Conservation (phyloP, 2,797 vertebrate species). For the Amniataba percoides region DNA sequence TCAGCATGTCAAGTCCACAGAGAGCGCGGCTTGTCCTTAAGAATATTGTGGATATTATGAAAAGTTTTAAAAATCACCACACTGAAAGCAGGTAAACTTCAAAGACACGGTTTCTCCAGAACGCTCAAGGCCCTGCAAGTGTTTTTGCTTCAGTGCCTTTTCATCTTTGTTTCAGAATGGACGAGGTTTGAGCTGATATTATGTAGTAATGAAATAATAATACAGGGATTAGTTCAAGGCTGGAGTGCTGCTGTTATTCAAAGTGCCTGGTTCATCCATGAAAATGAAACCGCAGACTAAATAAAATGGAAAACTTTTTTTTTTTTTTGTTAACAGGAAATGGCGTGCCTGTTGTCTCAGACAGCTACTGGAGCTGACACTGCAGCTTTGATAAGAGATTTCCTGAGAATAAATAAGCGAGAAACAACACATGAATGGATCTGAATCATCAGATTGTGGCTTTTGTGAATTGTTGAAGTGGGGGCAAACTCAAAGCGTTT, state of each 20-base stretch:
- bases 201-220: constrained; percentile 18
- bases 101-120: constrained; percentile 1
- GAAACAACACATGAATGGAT: not conserved
- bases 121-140: not conserved
- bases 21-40: not conserved
- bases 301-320: constrained; percentile 11
- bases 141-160: not conserved
- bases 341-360: not conserved
- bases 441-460: not conserved
- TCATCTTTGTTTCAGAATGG: constrained; percentile 11
- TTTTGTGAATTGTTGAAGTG: not conserved
- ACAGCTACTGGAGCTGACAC: too few relatives aligned
- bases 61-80: not conserved
- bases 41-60: not conserved
- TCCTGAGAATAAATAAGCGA: not conserved
- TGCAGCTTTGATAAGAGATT: not conserved
- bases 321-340: not conserved
- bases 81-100: constrained; percentile 8
- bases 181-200: not conserved
- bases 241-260: constrained; percentile 7
- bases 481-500: not conserved
- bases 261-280: constrained; percentile 3
- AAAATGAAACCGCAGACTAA: constrained; percentile 18
- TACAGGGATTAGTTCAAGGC: not conserved
- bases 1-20: not conserved